phyloP scores from a whole-genome alignment of 2,888 invertebrate species.

The Agrochola lota region DNA sequence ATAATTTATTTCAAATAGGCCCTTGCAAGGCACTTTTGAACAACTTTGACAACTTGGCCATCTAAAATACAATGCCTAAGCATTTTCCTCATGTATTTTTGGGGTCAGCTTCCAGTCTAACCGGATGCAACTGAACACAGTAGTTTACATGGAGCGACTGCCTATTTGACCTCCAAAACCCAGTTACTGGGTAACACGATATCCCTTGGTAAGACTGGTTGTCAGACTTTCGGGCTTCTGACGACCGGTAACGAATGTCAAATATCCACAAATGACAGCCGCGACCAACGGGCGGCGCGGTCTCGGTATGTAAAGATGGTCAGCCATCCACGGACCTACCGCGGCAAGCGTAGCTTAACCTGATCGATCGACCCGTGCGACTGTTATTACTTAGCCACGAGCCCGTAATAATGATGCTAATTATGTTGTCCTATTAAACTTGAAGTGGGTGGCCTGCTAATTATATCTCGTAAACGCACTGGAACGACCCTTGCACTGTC shows the following conservation, averaged over 20 bases:
- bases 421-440: constrained; percentile 9
- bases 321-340: background rate
- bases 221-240: background rate
- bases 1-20: no score
- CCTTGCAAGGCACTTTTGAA: no score
- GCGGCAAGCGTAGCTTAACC: background rate
- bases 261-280: background rate
- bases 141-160: no score
- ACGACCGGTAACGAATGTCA: background rate
- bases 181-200: no score
- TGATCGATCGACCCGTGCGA: background rate
- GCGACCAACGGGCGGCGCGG: background rate
- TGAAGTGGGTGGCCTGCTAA: constrained; percentile 25
- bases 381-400: background rate
- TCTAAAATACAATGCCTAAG: no score
- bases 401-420: background rate
- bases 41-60: no score
- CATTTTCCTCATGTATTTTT: no score
- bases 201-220: background rate
- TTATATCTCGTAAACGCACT: constrained; percentile 25
- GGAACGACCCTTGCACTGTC: constrained; percentile 17
- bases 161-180: no score
- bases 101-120: no score
- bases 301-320: background rate
- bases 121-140: no score